Base-by-base conservation (phyloP, 2,113 vertebrate species). In the Ptychochromis oligacanthus region DNA sequence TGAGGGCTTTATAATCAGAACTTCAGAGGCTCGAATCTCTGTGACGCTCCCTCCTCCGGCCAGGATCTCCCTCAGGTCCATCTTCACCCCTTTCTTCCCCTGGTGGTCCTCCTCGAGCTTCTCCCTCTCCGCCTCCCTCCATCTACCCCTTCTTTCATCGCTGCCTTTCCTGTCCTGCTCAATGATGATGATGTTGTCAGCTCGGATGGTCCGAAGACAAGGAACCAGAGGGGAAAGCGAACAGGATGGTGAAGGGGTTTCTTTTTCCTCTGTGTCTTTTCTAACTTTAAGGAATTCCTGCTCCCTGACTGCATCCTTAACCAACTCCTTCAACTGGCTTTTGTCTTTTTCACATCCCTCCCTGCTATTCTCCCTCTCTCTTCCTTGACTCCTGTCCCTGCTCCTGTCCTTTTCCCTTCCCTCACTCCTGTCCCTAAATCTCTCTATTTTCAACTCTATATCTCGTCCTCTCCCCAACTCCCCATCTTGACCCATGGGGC, bases 181-280 rank as follows among this genome's bases (percentile, higher is more conserved):
- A 0, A 95, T 96, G 67, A 96, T 95, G 86, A 96, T 96, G 72
- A 96, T 95, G 64, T 96, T 96, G 64, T 97, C 93, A 0, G 95
- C 96, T n/a, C 94, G 88, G 56, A 96, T 94, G 14, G 95, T 96
- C 12, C 93, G 90, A n/a, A 96, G 88, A 58, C 93, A 86, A 5
- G 93, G 61, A 5, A 80, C 74, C 0, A 54, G 11, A 5, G 92
- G 67, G 10, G 94, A 74, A 77, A 72, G 86, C 0, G 86, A 75
- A 79, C 46, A 55, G 2, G 74, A 34, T 2, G 67, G 17, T 40
- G 62, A 17, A 22, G 87, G 87, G 3, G 52, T 26, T 36, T 93
- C 91, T 76, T 86, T 85, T 46, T 92, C 91, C 28, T 91, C 92
- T 8, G 82, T 64, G 3, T 89, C 78, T 87, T 85, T 88, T 83